Evolutionary conservation across 2,888 invertebrate genomes (phyloP), one percentile per base, ranked within the genome.

Genomic region (Synanthedon myopaeformis): DNA sequence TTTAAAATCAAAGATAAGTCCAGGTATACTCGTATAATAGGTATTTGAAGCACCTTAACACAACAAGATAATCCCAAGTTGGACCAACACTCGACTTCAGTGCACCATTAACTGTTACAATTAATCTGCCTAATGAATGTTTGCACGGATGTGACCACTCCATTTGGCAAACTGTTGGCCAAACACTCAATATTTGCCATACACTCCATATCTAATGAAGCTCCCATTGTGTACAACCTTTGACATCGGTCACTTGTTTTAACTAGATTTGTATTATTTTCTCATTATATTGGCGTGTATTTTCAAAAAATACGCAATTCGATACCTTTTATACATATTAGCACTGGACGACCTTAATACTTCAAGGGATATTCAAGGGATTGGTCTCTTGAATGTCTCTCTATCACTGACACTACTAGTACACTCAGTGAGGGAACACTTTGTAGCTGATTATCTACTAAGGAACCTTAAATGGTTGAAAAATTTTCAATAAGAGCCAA

Each of bases 111-210:
- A 73, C 73, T 70, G 74, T 72, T 70, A 81, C 83, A 83, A 84
- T 85, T 86, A 84, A 86, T 85, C 84, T 74, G 70, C 65, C 76
- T 82, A 83, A 85, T 84, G 81, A 84, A 76, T 85, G 82, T 85
- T 85, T 86, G 78, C 72, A 56, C 66, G 65, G 68, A 69, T 69
- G 65, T 69, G 74, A 70, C 76, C 79, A 82, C 82, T 82, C 79
- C 72, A 79, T 79, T 72, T 72, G 70, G 61, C 67, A 68, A 76
- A 70, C 74, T 73, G 73, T 74, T 72, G 78, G 74, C 64, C 78
- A 72, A 76, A 75, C 74, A 72, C 69, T 65, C 71, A 70, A 73
- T 82, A 76, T 85, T 85, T 83, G 80, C 70, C 58, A 59, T 69
- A 65, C 83, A 75, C 85, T 85, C 68, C 65, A 69, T 67, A 65